Evolutionary conservation across 2,113 vertebrate genomes (phyloP), one percentile per base, ranked within the genome.

Genomic region (Morone chrysops): DNA sequence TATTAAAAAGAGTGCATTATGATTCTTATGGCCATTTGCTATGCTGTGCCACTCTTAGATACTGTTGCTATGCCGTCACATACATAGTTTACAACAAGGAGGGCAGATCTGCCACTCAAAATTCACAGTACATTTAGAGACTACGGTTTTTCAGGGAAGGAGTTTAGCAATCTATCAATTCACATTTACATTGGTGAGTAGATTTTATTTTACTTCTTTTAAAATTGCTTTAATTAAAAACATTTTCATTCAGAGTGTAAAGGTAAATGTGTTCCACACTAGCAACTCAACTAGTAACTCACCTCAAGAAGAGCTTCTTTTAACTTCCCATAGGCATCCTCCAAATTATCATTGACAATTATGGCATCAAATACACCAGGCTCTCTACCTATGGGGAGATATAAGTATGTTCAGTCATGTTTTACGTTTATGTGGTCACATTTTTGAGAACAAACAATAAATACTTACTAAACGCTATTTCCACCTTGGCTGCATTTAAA

Each of bases 381-480:
- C 82, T 99, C 96, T 93, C 96, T 97, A 93, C 97, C 97, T 98
- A 65, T 8, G 80, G 70, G 16, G 38, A 43, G 10, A 78, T 3
- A 65, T 1, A 56, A 66, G 16, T 20, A 57, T 1, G 41, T 36
- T 75, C 2, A 61, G 18, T 75, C 2, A 1, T 12, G 12, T 43
- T 22, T 50, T 4, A 61, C 16, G 13, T 63, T 18, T 7, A 5
- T 20, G 1, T 5, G 7, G 25, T 75, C 14, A 13, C 0, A 57
- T 57, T 8, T n/a, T 67, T 71, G 1, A 6, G 4, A 25, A 62
- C 6, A 65, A 73, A 71, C 1, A 2, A 41, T 5, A 20, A 20
- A 17, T n/a, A 95, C 98, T 97, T 75, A 99, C 98, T 97, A 6
- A 97, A 95, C 61, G 98, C 96, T 92, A 99, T 93, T 68, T 99